Percentiles rank a stretch among this genome's conserved stretches.
Conservation (phyloP, 2,113 vertebrate genomes). For the Cromileptes altivelis region DNA sequence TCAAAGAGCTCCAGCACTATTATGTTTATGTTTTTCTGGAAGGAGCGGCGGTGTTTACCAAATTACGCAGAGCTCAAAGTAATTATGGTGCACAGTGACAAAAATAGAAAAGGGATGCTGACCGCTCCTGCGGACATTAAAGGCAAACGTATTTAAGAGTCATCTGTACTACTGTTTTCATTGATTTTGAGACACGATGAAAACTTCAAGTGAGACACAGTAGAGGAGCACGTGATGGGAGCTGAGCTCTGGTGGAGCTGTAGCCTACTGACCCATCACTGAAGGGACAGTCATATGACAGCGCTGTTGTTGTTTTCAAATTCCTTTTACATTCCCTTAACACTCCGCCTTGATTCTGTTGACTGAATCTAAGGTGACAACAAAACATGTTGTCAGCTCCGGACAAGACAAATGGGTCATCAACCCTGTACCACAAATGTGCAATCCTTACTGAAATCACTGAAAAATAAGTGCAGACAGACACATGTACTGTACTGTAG, state of each 20-base stretch:
- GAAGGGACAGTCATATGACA: background rate
- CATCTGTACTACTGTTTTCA: background rate
- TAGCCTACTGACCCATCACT: background rate
- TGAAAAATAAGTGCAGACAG: background rate
- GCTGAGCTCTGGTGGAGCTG: background rate
- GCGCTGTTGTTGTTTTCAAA: constrained; percentile 5
- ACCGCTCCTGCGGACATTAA: constrained; percentile 37
- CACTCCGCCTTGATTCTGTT: background rate
- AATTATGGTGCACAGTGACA: constrained; percentile 63
- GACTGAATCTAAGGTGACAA: background rate
- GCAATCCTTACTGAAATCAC: background rate
- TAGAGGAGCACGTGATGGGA: background rate
- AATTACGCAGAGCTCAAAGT: constrained; percentile 71
- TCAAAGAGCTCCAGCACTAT: constrained; percentile 51
- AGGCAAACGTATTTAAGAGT: constrained; percentile 28
- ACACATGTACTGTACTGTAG: background rate
- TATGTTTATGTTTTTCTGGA: constrained; percentile 68
- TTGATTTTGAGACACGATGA: constrained; percentile 19
- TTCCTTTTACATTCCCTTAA: constrained; percentile 18
- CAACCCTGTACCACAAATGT: background rate
- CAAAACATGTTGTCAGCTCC: constrained; percentile 1
- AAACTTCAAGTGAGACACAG: background rate
- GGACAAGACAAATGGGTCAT: background rate
- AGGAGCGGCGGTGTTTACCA: constrained; percentile 66
- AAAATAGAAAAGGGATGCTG: constrained; percentile 44